Evolutionary conservation across 2,113 vertebrate genomes (phyloP).

Genomic region (Nanorana parkeri): DNA sequence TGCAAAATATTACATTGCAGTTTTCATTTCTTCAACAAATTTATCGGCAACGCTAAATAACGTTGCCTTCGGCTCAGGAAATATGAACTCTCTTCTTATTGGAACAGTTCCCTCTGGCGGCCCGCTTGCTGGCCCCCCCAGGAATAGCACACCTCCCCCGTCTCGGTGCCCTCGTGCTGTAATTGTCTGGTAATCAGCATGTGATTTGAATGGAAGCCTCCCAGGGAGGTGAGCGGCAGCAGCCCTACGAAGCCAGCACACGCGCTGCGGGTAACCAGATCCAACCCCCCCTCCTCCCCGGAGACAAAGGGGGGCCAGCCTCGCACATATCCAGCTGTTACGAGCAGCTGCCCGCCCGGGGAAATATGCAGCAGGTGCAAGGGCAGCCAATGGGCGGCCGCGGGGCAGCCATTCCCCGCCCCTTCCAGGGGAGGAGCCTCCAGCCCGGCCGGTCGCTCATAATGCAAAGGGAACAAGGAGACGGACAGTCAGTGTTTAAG

Average conservation of each 20-base stretch:
- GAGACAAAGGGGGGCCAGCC: conserved; percentile 41
- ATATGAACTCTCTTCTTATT: too few relatives aligned
- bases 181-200: neutral
- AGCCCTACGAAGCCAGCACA: conserved; percentile 65
- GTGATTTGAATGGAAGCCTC: neutral
- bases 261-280: conserved; percentile 56
- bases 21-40: too few relatives aligned
- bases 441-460: conserved; percentile 67
- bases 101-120: too few relatives aligned
- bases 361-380: conserved; percentile 62
- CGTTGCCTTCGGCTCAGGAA: too few relatives aligned
- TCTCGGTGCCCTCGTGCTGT: too few relatives aligned
- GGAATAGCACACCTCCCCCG: too few relatives aligned
- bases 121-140: too few relatives aligned
- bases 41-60: too few relatives aligned
- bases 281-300: neutral
- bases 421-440: conserved; percentile 61
- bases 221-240: neutral
- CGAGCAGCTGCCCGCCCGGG: conserved; percentile 54
- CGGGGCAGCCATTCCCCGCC: conserved; percentile 59
- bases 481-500: conserved; percentile 58
- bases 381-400: conserved; percentile 63
- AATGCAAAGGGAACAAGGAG: conserved; percentile 46
- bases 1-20: too few relatives aligned
- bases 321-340: conserved; percentile 44